A percentile compares a stretch with the other conserved stretches of the same genome.
Conservation (phyloP, 2,888 invertebrate genomes). For the Erpobdella octoculata region DNA sequence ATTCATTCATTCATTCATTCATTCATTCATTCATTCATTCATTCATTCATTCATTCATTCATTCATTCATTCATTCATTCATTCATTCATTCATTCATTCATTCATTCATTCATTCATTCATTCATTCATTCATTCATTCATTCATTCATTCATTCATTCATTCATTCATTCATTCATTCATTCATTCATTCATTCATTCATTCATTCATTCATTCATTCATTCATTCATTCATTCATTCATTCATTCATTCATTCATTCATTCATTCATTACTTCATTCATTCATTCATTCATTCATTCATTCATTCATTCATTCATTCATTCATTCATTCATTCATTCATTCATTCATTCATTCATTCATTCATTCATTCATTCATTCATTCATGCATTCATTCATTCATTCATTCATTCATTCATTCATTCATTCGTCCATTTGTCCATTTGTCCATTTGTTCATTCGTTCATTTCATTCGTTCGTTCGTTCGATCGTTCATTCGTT, state of each 20-base stretch:
- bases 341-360: not conserved
- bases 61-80: constrained; percentile 1
- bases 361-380: not conserved
- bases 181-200: not conserved
- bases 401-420: too few relatives aligned
- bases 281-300: not conserved
- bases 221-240: not conserved
- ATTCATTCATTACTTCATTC: not conserved
- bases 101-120: constrained; percentile 1
- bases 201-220: not conserved
- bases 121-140: constrained; percentile 1
- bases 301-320: not conserved
- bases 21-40: constrained; percentile 1
- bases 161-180: constrained; percentile 1
- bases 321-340: not conserved
- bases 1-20: constrained; percentile 1
- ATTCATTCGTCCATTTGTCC: too few relatives aligned
- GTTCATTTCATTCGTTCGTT: too few relatives aligned
- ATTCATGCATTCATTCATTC: too few relatives aligned
- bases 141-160: constrained; percentile 1
- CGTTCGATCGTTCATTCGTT: too few relatives aligned
- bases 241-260: not conserved
- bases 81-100: constrained; percentile 1
- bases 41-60: constrained; percentile 1
- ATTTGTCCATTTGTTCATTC: too few relatives aligned